Conservation (phyloP, 2,113 vertebrate genomes). For the Micronisus gabar region DNA sequence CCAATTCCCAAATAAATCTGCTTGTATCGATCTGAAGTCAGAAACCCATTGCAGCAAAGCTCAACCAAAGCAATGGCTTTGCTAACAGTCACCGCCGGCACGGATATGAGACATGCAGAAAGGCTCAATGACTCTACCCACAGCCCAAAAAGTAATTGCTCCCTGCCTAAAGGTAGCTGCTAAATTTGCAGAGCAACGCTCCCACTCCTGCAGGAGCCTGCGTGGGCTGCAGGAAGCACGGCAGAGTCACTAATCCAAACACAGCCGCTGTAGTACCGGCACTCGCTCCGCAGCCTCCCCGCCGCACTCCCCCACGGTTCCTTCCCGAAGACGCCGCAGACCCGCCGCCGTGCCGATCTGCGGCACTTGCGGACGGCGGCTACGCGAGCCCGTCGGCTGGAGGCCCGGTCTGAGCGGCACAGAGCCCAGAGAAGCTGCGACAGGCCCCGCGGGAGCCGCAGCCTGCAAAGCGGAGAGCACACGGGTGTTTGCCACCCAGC, state of each 20-base stretch:
- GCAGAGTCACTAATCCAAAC: neutral
- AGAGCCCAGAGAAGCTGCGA: fast-evolving
- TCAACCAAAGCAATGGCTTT: fast-evolving
- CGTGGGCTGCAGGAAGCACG: slow-evolving; percentile 21
- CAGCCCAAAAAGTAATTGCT: neutral
- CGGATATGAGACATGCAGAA: fast-evolving
- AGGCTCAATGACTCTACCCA: neutral
- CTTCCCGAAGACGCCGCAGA: neutral
- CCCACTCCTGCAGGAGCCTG: neutral
- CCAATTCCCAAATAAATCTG: neutral
- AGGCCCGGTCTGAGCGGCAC: fast-evolving
- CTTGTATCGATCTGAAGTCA: fast-evolving
- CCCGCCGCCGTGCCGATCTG: fast-evolving
- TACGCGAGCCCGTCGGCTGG: fast-evolving
- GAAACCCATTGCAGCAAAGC: neutral
- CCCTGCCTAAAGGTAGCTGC: neutral
- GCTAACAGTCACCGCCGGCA: neutral
- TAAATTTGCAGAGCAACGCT: neutral
- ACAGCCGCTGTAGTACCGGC: neutral
- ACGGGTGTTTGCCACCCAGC: fast-evolving
- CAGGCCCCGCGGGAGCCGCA: fast-evolving
- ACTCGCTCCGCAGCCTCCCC: neutral
- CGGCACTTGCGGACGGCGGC: fast-evolving
- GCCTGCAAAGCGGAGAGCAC: fast-evolving
- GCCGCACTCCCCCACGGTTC: neutral